Conservation (phyloP, 2,113 vertebrate species). For the Amphilophus citrinellus region DNA sequence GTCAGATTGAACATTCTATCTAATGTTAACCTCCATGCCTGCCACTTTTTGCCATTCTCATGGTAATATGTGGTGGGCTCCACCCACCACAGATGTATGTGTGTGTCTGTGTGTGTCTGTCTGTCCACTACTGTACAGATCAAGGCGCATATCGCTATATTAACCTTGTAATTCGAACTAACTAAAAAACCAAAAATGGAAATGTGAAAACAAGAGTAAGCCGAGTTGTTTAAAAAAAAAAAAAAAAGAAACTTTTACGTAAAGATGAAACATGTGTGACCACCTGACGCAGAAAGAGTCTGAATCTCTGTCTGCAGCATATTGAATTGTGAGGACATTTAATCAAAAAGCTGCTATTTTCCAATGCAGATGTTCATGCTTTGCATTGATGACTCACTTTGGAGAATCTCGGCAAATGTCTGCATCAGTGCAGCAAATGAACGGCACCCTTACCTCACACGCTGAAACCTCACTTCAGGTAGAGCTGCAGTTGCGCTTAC, state of each 20-base stretch:
- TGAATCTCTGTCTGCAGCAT: not conserved
- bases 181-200: not conserved
- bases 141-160: not conserved
- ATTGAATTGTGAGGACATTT: not conserved
- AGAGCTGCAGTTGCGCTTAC: not conserved
- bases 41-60: constrained; percentile 75
- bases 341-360: not conserved
- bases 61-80: constrained; percentile 72
- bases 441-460: not conserved
- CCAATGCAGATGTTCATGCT: not conserved
- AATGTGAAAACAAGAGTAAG: not conserved
- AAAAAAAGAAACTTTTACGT: not conserved
- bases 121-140: constrained; percentile 29
- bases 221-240: not conserved
- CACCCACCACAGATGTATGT: constrained; percentile 68
- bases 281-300: not conserved
- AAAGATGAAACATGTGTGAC: not conserved
- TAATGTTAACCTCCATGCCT: constrained; percentile 78
- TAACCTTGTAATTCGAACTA: not conserved
- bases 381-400: constrained; percentile 5
- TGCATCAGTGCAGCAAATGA: not conserved
- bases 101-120: not conserved
- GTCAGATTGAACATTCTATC: constrained; percentile 76
- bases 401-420: not conserved
- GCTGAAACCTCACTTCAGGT: not conserved